Base-by-base conservation (phyloP, 2,797 vertebrate species). In the Pantherophis vulpinus region DNA sequence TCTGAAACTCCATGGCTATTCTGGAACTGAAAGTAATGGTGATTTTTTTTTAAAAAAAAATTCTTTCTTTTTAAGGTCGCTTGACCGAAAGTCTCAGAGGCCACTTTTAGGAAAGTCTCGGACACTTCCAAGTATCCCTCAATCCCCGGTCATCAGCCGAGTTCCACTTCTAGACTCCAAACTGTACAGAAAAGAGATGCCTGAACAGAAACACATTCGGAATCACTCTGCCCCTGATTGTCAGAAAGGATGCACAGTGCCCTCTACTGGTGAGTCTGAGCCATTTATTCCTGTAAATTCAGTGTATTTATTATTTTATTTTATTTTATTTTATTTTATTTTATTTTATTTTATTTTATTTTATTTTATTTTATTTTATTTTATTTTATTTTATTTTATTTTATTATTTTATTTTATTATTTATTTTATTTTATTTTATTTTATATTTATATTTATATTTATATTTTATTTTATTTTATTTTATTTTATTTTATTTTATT, bases 101-200 rank as follows among this genome's bases (percentile, higher is more conserved):
- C 98, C 98, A 0, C 95, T 98, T 27, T 97, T 99, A 97, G 98
- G 98, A 37, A 99, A 99, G 96, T 99, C 99, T 0, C 98, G 98
- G 11, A 99, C 99, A 0, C 98, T 99, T 91, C 99, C 99, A 96
- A 99, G 99, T 98, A 99, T 99, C 95, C 99, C 98, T 0, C 99
- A 99, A 98, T 99, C 98, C 2, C 99, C 99, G 0, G 98, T 98
- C 0, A 97, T 98, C 91, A 98, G 98, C 97, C 98, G 98, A 83
- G 97, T 98, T 87, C 97, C 98, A 54, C 98, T 97, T 92, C 96
- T 98, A 0, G 97, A 98, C 63, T 42, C 96, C 2, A 0, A 89
- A 0, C 1, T 87, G 0, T 91, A 37, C 92, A 88, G 95, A 32
- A 96, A 97, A 87, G 94, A 95, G 13, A 97, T 97, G 96, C 96